Evolutionary conservation across 2,113 vertebrate genomes (phyloP).

Genomic region (Orcinus orca): DNA sequence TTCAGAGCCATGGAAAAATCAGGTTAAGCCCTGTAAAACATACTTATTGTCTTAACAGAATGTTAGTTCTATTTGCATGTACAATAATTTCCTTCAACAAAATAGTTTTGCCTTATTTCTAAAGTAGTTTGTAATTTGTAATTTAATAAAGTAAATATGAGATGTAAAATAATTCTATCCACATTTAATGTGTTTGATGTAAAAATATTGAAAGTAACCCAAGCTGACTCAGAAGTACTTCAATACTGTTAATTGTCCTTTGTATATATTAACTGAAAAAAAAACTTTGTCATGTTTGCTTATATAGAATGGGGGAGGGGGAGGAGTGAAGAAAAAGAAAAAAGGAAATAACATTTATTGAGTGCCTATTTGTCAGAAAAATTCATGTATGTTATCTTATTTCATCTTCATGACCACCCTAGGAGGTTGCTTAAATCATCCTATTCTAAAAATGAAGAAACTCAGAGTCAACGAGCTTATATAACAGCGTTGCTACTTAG

Average conservation of each 20-base stretch:
- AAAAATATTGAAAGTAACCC: conserved; percentile 39
- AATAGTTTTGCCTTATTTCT: conserved; percentile 44
- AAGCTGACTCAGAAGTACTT: not conserved
- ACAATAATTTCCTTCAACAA: not conserved
- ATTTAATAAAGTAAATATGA: conserved; percentile 39
- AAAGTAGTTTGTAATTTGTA: conserved; percentile 51
- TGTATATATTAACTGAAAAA: conserved; percentile 5
- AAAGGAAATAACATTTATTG: not conserved
- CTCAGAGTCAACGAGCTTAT: not conserved
- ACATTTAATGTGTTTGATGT: conserved; percentile 34
- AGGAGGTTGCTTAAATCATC: not conserved
- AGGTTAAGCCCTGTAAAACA: conserved; percentile 35
- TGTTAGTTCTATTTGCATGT: conserved; percentile 30
- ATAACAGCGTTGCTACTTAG: not conserved
- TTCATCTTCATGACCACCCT: not conserved
- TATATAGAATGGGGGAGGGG: not conserved
- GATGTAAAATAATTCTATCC: conserved; percentile 15
- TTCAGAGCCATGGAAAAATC: conserved; percentile 17
- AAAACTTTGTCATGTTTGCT: not conserved
- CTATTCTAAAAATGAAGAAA: not conserved
- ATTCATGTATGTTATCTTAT: not conserved
- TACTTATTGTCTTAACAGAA: conserved; percentile 51
- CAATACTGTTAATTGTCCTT: not conserved
- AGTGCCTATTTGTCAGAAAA: not conserved
- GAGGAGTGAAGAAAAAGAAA: not conserved